Base-by-base conservation (phyloP, 2,797 vertebrate species). In the Channa striata region DNA sequence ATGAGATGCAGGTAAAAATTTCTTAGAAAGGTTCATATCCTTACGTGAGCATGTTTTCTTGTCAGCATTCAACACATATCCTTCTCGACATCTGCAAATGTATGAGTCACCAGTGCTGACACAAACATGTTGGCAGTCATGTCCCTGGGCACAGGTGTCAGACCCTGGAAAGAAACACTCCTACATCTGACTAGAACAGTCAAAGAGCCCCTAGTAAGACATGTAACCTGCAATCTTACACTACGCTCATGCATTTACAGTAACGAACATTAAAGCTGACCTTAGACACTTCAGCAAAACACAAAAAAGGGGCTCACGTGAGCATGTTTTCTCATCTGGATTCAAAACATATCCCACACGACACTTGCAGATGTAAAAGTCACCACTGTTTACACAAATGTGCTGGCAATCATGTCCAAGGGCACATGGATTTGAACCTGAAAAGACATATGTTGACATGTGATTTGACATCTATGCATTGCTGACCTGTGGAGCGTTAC, bases 111-210 rank as follows among this genome's bases (percentile, higher is more conserved):
- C 72, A 6, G 39, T 83, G 1, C 64, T 89, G 76, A 93, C 68
- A 6, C 94, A 96, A 43, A 93, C 48, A 33, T 95, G 95, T 59
- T 95, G 89, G 11, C 95, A 95, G 36, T 92, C 81, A 0, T 95
- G 92, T 61, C 85, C 87, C 0, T 87, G 68, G 1, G 66, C 84
- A 60, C 95, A 96, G 37, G 37, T 1, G 51, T 92, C 86, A 23
- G 34, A 12, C 61, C 82, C 93, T 94, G 83, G 47, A 69, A 79
- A 51, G 19, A 82, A n/a, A 82, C 13, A 60, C 47, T 73, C 48
- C 7, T 54, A 66, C 10, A 54, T 51, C 23, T 66, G n/a, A 63
- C 16, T 19, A 39, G 25, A 58, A 17, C 5, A 54, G 8, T 65
- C 23, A 49, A 20, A 23, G 9, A 49, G 43, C 19, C 19, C 21